phyloP scores from a whole-genome alignment of 2,113 vertebrate species.

The Vulpes ferrilata region DNA sequence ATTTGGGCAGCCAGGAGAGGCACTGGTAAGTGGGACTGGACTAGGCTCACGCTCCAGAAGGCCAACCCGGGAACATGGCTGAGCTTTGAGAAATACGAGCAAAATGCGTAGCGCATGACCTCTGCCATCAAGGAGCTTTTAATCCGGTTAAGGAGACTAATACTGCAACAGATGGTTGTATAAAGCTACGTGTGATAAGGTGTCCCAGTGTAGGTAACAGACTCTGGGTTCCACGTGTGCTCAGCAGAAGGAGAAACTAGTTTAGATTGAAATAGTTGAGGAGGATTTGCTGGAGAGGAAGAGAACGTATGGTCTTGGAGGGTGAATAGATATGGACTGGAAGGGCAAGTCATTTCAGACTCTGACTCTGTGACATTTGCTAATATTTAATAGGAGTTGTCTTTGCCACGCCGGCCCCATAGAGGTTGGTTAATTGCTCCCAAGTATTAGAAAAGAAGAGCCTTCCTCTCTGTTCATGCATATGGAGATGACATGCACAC shows the following conservation, averaged over 20 bases:
- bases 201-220: accelerated
- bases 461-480: neutral
- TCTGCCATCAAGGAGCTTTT: neutral
- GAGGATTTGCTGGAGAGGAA: neutral
- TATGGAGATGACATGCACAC: neutral
- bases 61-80: neutral
- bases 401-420: neutral
- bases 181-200: neutral
- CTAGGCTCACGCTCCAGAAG: neutral
- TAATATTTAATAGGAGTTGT: neutral
- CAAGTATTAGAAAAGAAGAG: neutral
- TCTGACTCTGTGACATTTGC: neutral
- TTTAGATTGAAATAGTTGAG: neutral
- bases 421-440: neutral
- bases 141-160: neutral
- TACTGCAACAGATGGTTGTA: no score
- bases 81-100: neutral
- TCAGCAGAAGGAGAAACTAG: neutral
- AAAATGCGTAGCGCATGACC: accelerated
- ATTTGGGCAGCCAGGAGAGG: neutral
- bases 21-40: no score
- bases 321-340: neutral
- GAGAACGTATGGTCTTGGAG: neutral
- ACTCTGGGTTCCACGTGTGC: neutral
- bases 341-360: neutral